Evolutionary conservation across 2,797 vertebrate species (phyloP), one percentile per base, ranked within the genome.

Genomic region (Spheniscus humboldti): DNA sequence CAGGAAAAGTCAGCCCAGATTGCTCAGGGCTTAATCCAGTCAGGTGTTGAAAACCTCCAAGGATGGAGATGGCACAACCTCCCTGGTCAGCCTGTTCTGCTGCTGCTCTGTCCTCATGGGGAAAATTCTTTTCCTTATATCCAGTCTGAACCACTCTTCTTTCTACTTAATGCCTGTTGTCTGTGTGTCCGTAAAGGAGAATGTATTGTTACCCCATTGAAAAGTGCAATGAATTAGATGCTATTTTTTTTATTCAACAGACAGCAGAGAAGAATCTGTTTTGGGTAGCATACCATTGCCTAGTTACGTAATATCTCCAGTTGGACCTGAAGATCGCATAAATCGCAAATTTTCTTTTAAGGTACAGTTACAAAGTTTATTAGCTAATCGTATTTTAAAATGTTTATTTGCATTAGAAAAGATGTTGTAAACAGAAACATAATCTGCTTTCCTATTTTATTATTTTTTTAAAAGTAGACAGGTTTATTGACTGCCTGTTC

Each of bases 271-370:
- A 97, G 99, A 99, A 97, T 98, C 98, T 0, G 99, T 99, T 86
- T 98, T 99, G 45, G 99, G 99, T 11, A 99, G 99, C 98, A 99
- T 99, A 92, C 99, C 99, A 37, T 97, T 99, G 88, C 99, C 99
- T 94, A 99, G 99, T 97, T 99, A 99, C 4, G 98, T 99, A 64
- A 98, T 99, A 82, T 98, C 99, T n/a, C 98, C 99, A 6, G 98
- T 99, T 90, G 99, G 98, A 92, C 97, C 98, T 4, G 99, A 99
- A 84, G 99, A 99, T 98, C 99, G 99, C 76, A 99, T 99, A 91
- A 99, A 98, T 97, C 99, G 99, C 96, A 99, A 99, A 97, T 99
- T 99, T 86, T 99, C 99, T 91, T 99, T 99, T 96, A 99, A 99
- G 99, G 99, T 99, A 98, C 45, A 45, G 78, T 88, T 84, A 72